A percentile compares a stretch with the other conserved stretches of the same genome.
phyloP scores from a whole-genome alignment of 2,797 vertebrate species.

The Enteromius viviparus region DNA sequence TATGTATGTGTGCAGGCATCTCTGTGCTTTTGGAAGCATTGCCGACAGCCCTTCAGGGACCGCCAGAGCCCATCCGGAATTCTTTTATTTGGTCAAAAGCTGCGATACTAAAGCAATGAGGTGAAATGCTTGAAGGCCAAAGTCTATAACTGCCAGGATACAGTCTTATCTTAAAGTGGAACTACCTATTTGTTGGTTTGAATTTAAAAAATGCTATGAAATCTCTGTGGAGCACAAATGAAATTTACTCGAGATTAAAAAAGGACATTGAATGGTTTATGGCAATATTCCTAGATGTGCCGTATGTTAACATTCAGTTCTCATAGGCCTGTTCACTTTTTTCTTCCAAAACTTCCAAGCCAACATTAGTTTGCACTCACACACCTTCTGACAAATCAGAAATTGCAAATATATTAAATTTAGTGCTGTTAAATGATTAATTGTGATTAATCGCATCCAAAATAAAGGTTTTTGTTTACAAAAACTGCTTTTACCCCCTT shows the following conservation, averaged over 20 bases:
- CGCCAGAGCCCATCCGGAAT: background rate
- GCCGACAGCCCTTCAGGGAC: slow-evolving; percentile 23
- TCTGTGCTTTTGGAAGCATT: slow-evolving; percentile 7
- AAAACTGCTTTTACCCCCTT: no score
- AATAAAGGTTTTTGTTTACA: no score
- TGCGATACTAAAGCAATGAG: slow-evolving; percentile 18
- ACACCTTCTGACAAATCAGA: background rate
- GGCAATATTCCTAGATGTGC: background rate
- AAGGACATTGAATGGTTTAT: background rate
- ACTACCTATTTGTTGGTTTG: background rate
- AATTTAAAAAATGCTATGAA: background rate
- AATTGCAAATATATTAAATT: background rate
- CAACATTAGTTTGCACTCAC: background rate
- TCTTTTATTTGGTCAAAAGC: slow-evolving; percentile 32
- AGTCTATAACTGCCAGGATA: slow-evolving; percentile 6
- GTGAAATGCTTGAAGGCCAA: slow-evolving; percentile 7
- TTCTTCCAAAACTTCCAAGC: background rate
- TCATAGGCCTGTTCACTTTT: background rate
- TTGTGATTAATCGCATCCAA: no score
- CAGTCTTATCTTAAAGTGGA: background rate
- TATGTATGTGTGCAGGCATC: background rate
- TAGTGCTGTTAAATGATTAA: no score
- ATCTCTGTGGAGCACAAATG: background rate
- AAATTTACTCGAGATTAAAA: background rate
- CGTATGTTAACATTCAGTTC: background rate